Evolutionary conservation across 1,140 invertebrate species (phyloP), one percentile per base, ranked within the genome.

Genomic region (Drosophila grimshawi): DNA sequence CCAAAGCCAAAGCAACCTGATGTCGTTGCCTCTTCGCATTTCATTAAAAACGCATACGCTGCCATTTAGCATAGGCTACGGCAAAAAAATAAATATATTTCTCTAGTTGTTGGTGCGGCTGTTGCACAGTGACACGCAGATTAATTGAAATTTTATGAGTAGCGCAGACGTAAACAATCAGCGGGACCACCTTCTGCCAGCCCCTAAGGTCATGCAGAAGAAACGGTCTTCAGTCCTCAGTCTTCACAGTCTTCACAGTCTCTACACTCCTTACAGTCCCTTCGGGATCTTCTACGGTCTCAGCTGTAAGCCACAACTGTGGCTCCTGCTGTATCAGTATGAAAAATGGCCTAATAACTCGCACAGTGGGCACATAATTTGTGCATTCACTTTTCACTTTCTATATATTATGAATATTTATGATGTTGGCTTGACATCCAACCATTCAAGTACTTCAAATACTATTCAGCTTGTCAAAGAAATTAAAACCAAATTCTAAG

Each of bases 111-210:
- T 51, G 41, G 53, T 59, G 75, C 46, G 37, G 55, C 70, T 41
- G 39, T 53, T 67, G 53, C 55, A 52, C 68, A 88, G 83, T 89
- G 85, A 88, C 85, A 88, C 69, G 77, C 78, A 90, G 86, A 89
- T 89, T 89, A 90, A 89, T 89, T 89, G 86, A 90, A 89, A 89
- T 89, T 89, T 89, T 90, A 89, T 90, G 85, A 89, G 85, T 89
- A 90, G 85, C 86, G 86, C 77, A 89, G 85, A 89, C 85, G 68
- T 89, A 89, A 89, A 79, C 81, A 89, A 89, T 89, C 85, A 89
- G 85, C 85, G 71, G 79, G 85, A 90, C 86, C 85, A 89, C 85
- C 85, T 89, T 81, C 86, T 90, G 77, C 86, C 85, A 90, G 64
- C 86, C 83, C 85, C 86, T 90, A 79, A 85, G 85, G 85, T 89